Conservation (phyloP, 2,113 vertebrate species). For the Mirounga angustirostris region DNA sequence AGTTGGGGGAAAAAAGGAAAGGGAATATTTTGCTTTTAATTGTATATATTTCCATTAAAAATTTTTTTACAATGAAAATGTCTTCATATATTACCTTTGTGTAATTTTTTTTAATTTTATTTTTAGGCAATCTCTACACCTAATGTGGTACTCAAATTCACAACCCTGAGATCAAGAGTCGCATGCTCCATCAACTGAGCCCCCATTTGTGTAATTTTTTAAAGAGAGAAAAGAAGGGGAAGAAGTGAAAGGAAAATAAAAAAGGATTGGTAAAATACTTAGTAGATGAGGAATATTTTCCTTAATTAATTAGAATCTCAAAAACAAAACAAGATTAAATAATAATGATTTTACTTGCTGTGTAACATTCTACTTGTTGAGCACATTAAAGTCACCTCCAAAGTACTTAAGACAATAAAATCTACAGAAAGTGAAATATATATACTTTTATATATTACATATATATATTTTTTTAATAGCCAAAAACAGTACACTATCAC, state of each 20-base stretch:
- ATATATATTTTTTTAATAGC: not conserved
- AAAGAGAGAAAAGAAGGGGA: not conserved
- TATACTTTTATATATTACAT: not conserved
- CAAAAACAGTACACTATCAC: not conserved
- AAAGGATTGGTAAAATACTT: not conserved
- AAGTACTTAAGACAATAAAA: not conserved
- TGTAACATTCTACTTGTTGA: not conserved
- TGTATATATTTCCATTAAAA: not conserved
- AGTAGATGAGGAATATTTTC: not conserved
- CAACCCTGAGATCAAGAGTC: not conserved
- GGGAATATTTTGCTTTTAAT: not conserved
- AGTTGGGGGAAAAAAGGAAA: not conserved
- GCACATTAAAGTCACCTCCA: not conserved
- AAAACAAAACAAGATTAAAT: not conserved
- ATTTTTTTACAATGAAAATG: not conserved
- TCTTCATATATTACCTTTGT: not conserved
- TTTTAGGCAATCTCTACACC: not conserved
- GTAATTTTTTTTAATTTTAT: not conserved
- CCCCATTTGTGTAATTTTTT: not conserved
- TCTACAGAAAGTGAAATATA: not conserved
- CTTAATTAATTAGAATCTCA: not conserved
- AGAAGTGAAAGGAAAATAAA: not conserved
- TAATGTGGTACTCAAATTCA: not conserved
- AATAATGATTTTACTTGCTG: not conserved
- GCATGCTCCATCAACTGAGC: not conserved